Evolutionary conservation across 2,888 invertebrate genomes (phyloP).

Genomic region (Thereva unica): DNA sequence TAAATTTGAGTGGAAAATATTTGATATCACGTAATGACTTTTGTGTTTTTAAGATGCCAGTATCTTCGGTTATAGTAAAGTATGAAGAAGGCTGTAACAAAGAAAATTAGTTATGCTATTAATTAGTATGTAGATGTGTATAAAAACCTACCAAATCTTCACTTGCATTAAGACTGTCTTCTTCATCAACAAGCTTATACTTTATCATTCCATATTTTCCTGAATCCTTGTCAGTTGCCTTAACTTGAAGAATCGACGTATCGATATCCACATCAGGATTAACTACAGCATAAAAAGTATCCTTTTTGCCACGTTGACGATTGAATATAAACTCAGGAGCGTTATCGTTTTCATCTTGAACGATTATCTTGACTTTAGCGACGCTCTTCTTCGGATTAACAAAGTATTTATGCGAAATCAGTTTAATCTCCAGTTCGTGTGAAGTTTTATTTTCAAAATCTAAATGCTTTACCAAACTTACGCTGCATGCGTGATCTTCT

Average conservation of each 20-base stretch:
- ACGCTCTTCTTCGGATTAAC: slow-evolving; percentile 77
- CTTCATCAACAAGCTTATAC: slow-evolving; percentile 62
- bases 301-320: slow-evolving; percentile 63
- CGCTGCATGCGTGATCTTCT: slow-evolving; percentile 80
- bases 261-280: slow-evolving; percentile 73
- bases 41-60: slow-evolving; percentile 77
- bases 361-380: slow-evolving; percentile 77
- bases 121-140: neutral
- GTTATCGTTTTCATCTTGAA: slow-evolving; percentile 88
- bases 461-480: slow-evolving; percentile 70
- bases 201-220: slow-evolving; percentile 79
- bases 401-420: slow-evolving; percentile 79
- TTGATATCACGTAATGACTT: slow-evolving; percentile 73
- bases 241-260: slow-evolving; percentile 77
- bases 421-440: slow-evolving; percentile 74
- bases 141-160: slow-evolving; percentile 49
- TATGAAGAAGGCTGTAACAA: slow-evolving; percentile 59
- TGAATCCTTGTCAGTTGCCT: slow-evolving; percentile 86
- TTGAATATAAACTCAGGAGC: slow-evolving; percentile 80
- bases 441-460: slow-evolving; percentile 79
- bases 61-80: slow-evolving; percentile 72
- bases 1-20: slow-evolving; percentile 74
- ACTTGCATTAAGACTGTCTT: slow-evolving; percentile 50
- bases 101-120: neutral
- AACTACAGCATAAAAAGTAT: slow-evolving; percentile 80